Conservation (phyloP, 1,140 invertebrate genomes). For the Forficula auricularia region DNA sequence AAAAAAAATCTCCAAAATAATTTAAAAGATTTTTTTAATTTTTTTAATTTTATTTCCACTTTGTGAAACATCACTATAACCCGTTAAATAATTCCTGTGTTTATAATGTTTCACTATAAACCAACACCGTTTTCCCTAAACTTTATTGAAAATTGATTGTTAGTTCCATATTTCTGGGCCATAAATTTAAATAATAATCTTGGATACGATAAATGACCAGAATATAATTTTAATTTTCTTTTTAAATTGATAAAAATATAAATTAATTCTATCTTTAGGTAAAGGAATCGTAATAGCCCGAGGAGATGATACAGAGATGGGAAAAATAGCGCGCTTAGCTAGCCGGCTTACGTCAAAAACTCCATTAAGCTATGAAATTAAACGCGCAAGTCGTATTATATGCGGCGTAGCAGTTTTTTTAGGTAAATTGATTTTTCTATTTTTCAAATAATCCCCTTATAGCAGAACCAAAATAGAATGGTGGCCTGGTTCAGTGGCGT, state of each 20-base stretch:
- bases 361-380: slow-evolving; percentile 60
- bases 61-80: no score
- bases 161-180: no score
- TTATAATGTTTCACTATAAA: no score
- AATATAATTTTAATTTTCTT: neutral
- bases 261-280: slow-evolving; percentile 22
- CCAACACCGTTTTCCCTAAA: no score
- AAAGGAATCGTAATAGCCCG: slow-evolving; percentile 61
- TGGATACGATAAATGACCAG: no score
- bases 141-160: no score
- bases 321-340: slow-evolving; percentile 62
- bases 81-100: no score
- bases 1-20: no score
- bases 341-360: slow-evolving; percentile 53
- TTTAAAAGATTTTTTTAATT: no score
- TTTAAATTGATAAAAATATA: neutral
- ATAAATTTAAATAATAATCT: no score
- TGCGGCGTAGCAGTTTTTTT: slow-evolving; percentile 56
- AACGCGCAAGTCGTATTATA: slow-evolving; percentile 60
- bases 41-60: no score
- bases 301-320: slow-evolving; percentile 70
- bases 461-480: slow-evolving; percentile 49
- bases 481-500: slow-evolving; percentile 59
- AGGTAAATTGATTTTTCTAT: slow-evolving; percentile 59
- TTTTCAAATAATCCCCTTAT: slow-evolving; percentile 47